Conservation (phyloP, 2,797 vertebrate genomes). For the Cyprinodon diabolis region DNA sequence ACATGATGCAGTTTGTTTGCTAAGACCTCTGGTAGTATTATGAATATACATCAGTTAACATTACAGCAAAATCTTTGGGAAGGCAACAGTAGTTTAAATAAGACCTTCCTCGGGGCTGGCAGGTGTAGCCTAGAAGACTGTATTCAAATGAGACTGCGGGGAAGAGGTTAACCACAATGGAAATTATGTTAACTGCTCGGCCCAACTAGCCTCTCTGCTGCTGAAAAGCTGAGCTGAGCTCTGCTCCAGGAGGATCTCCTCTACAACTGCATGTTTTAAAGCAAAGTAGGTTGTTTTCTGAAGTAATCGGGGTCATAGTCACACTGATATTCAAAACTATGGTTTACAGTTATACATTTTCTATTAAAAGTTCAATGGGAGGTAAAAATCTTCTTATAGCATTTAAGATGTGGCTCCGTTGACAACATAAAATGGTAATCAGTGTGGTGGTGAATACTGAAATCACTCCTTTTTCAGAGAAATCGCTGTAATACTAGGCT, state of each 20-base stretch:
- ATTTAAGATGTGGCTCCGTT: not conserved
- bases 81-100: constrained; percentile 19
- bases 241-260: not conserved
- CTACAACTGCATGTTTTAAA: not conserved
- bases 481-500: not conserved
- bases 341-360: not conserved
- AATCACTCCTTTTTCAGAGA: not conserved
- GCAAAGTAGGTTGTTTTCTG: not conserved
- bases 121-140: constrained; percentile 42
- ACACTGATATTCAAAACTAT: too few relatives aligned
- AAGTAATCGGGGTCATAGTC: not conserved
- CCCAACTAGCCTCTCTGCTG: not conserved
- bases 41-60: not conserved
- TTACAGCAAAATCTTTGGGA: not conserved
- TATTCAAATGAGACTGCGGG: constrained; percentile 64
- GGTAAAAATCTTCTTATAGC: not conserved
- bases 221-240: constrained; percentile 1
- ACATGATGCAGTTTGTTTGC: constrained; percentile 9
- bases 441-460: not conserved
- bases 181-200: constrained; percentile 61
- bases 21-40: not conserved
- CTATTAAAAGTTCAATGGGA: not conserved
- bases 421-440: too few relatives aligned
- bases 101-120: constrained; percentile 15
- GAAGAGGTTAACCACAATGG: constrained; percentile 56